Base-by-base conservation (phyloP, 2,888 invertebrate species). In the Danaus chrysippus region DNA sequence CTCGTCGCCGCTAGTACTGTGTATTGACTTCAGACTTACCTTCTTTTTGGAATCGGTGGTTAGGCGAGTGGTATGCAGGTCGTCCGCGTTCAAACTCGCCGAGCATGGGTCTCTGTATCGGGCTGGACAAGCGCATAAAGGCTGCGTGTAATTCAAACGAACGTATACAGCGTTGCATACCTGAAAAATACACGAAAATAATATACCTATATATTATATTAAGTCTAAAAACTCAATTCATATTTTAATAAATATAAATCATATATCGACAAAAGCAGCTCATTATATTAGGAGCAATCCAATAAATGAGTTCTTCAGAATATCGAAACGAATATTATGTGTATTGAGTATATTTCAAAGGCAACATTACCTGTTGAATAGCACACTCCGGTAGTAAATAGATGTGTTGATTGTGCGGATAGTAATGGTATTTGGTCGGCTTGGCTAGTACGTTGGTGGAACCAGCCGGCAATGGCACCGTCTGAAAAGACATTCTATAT, bases 141-240 rank as follows among this genome's bases (percentile, higher is more conserved):
- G 97, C 84, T 97, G 97, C 57, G 97, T 97, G 91, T 96, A 97
- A 91, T 98, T 97, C 70, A 97, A 90, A 64, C 97, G 92, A 63
- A 97, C 96, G 89, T 97, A 98, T 67, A 98, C 97, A 1, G 98
- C 97, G 84, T 97, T 97, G 90, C 97, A 98, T 71, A 96, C 96
- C 95, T 95, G 86, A 13, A 62, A 67, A 42, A 43, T 42, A 56
- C 11, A 19, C 9, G 23, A 54, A 15, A 43, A 44, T 54, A 34
- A 41, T 15, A 43, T 44, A 54, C 3, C 3, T 43, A 43, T 43
- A 43, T 43, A 43, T 43, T 12, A 12, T 12, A 12, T 12, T 43
- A 43, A n/a, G 12, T 10, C 3, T 43, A 5, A 34, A 34, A 34
- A 34, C 23, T 34, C 2, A 34, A 34, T 34, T 34, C 23, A 34